These are phyloP conservation scores for Pardosa pseudoannulata DNA, from an alignment of 2,888 invertebrate genomes.

Conservation along the genomic window DNA sequence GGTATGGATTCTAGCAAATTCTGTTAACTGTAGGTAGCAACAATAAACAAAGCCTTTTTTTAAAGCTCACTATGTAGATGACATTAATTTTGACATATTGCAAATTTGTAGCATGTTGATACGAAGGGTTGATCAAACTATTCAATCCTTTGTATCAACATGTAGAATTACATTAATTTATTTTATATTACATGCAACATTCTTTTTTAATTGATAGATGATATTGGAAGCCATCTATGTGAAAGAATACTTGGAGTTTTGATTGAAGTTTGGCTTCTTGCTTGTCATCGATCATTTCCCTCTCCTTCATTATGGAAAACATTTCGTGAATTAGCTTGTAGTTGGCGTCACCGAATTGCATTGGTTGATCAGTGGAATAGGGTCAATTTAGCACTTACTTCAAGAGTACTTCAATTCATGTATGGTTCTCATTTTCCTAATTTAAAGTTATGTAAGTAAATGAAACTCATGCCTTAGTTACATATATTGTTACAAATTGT, in stretches of 20 bases:
- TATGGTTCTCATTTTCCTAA: slow-evolving; percentile 83
- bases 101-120: no score
- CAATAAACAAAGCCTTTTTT: no score
- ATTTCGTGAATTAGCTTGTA: slow-evolving; percentile 88
- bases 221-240: slow-evolving; percentile 95
- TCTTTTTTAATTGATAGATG: slow-evolving; percentile 81
- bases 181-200: no score
- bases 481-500: no score
- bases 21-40: no score
- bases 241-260: slow-evolving; percentile 94
- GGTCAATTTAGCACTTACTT: slow-evolving; percentile 92
- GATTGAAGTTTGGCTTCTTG: slow-evolving; percentile 90
- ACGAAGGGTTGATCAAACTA: no score
- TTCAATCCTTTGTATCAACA: no score
- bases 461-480: no score
- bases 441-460: slow-evolving; percentile 77
- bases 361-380: slow-evolving; percentile 89
- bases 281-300: slow-evolving; percentile 90
- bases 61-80: no score
- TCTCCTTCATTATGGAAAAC: slow-evolving; percentile 91
- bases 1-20: no score
- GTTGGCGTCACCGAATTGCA: slow-evolving; percentile 95
- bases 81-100: no score
- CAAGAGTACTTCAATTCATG: slow-evolving; percentile 86
- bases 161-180: no score